Base-by-base conservation (phyloP, 2,888 invertebrate species). In the Drosophila buzzatii region DNA sequence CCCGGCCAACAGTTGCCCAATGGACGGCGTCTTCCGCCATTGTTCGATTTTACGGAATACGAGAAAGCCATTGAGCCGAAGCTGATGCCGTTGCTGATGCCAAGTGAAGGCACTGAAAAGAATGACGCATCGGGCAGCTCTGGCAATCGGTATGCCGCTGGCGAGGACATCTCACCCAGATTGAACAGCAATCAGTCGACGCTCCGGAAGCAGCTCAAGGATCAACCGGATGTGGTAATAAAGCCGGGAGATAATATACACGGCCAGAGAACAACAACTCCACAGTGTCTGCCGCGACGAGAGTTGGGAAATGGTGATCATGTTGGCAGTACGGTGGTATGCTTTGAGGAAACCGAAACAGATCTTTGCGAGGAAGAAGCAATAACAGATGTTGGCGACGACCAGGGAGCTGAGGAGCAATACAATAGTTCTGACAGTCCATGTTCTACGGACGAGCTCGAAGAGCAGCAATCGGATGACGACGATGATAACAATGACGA, bases 41-140 rank as follows among this genome's bases (percentile, higher is more conserved):
- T 99, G 76, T 99, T 99, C 94, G 98, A 99, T 94, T 99, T 99
- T 94, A 97, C 98, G 81, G 97, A 98, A 91, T 96, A 97, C 90
- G 96, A 82, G 73, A 70, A 70, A 16, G 49, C 65, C 47, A 90
- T 91, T 69, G 93, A 91, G 42, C 92, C 89, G 71, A 90, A 80
- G 81, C 77, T 85, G 72, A 82, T 85, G 84, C 78, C 80, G 3
- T 7, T 79, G 44, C 61, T 82, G n/a, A 37, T 55, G 49, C 81
- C 87, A 1, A 58, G 35, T 9, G 3, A 39, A 0, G 42, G 2
- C 8, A 0, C 14, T 0, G 70, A 75, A 0, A 55, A 44, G 10
- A 1, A 44, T 0, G 47, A 56, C 7, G 39, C 74, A 39, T 52
- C 61, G 23, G 27, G 4, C 23, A 33, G 23, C 27, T 33, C n/a